Evolutionary conservation across 2,797 vertebrate genomes (phyloP), one percentile per base, ranked within the genome.

Genomic region (Acanthurus lineatus): DNA sequence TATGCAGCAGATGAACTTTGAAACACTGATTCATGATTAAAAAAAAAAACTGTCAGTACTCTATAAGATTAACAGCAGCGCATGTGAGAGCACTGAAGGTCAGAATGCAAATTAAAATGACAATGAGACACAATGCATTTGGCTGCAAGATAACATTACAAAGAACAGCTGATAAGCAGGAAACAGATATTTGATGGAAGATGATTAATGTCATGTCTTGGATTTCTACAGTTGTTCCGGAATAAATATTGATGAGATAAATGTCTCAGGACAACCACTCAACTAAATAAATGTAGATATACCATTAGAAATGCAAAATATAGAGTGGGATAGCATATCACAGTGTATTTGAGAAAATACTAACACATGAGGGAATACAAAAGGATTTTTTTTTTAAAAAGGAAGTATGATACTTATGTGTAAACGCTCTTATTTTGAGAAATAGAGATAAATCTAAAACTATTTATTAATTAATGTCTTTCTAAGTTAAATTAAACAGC

Each of bases 1-100:
- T 51, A 77, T 89, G 81, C 81, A 87, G 58, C 62, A 62, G 84
- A 77, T 89, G 79, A 87, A 89, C 89, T 90, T 87, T 84, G 40
- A 75, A 81, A 72, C 44, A 22, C 45, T 49, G 78, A 88, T 76
- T 76, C 74, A 77, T 53, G 65, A 70, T 79, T 25, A 77, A 87
- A 82, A 42, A 54, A 60, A 52, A 59, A 60, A 25, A 40, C 6
- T 19, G 16, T 38, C 16, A 58, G 65, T 53, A 28, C 48, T 71
- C 45, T 70, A 19, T 80, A 47, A 73, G 60, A 87, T 81, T 42
- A 76, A 51, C 59, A 6, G 40, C 7, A n/a, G 25, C 22, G 48
- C 59, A 52, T 72, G 59, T 65, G 64, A 48, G 58, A 76, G 38
- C 57, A 66, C 66, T 60, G 51, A 83, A 84, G 83, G 81, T 87